Evolutionary conservation across 2,113 vertebrate species (phyloP).

Genomic region (Salvelinus fontinalis): DNA sequence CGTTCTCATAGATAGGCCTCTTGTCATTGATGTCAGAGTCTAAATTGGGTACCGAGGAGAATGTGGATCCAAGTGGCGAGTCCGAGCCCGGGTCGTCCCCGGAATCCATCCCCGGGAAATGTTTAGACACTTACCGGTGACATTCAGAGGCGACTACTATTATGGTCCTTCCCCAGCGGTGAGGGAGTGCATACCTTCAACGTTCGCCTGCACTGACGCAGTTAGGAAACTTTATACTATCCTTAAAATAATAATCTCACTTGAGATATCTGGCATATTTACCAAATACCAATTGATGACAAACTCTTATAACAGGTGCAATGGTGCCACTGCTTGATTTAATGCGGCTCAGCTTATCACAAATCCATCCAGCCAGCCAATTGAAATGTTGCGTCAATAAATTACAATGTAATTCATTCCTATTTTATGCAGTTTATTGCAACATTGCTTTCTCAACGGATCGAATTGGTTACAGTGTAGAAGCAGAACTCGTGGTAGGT

Average conservation of each 20-base stretch:
- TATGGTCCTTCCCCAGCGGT: constrained; percentile 64
- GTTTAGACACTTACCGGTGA: constrained; percentile 56
- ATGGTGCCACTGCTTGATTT: constrained; percentile 8
- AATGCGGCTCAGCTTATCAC: not conserved
- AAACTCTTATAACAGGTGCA: constrained; percentile 34
- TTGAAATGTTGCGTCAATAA: not conserved
- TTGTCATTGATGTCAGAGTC: constrained; percentile 72
- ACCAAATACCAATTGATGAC: constrained; percentile 7
- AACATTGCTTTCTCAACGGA: constrained; percentile 12
- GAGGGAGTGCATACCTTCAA: constrained; percentile 68
- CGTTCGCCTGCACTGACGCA: constrained; percentile 71
- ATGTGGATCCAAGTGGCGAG: constrained; percentile 66
- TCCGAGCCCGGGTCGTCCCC: constrained; percentile 70
- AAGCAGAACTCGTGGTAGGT: constrained; percentile 1
- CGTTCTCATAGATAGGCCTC: constrained; percentile 68
- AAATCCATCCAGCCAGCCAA: not conserved
- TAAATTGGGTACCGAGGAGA: constrained; percentile 66
- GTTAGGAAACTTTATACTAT: constrained; percentile 50
- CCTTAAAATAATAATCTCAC: not conserved
- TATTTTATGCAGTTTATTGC: constrained; percentile 13
- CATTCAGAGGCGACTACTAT: constrained; percentile 53
- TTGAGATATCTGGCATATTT: no score
- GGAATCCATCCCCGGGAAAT: constrained; percentile 74
- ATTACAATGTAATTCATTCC: constrained; percentile 29
- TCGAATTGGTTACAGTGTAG: not conserved